These are phyloP conservation scores for Pseudocheirus occidentalis DNA, from an alignment of 2,797 vertebrate genomes.

Conservation along the genomic window DNA sequence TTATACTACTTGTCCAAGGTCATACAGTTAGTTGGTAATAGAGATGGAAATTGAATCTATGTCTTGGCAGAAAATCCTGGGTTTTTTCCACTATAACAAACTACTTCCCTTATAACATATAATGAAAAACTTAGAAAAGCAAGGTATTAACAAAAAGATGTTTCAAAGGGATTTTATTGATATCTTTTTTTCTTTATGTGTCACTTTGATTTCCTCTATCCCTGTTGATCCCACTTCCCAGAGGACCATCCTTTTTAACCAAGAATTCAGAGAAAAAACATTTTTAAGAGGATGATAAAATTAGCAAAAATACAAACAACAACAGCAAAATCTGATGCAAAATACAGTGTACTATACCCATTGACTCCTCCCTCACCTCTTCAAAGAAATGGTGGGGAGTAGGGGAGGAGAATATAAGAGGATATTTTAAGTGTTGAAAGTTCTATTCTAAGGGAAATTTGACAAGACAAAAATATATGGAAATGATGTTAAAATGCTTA, in stretches of 20 bases:
- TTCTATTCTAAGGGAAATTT: background rate
- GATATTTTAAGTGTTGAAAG: background rate
- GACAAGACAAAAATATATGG: background rate
- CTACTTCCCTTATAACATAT: background rate
- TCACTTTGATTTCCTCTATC: background rate
- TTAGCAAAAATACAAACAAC: no score
- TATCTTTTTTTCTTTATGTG: background rate
- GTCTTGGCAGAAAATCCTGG: background rate
- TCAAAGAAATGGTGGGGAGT: background rate
- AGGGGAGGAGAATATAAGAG: background rate
- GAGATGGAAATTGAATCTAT: background rate
- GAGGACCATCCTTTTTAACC: background rate
- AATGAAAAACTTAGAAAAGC: background rate
- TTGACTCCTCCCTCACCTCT: background rate
- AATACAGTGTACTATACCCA: background rate
- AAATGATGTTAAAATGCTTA: background rate
- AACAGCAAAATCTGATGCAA: background rate
- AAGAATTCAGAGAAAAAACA: background rate
- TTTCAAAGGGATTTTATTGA: background rate
- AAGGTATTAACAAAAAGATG: background rate
- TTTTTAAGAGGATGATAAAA: background rate
- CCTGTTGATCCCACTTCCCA: background rate
- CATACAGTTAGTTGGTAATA: conserved; percentile 3
- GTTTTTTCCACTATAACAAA: background rate
- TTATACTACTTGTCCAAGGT: conserved; percentile 25